Evolutionary conservation across 2,888 invertebrate species (phyloP), one percentile per base, ranked within the genome.

Genomic region (Zhuqinia jingwanae): DNA sequence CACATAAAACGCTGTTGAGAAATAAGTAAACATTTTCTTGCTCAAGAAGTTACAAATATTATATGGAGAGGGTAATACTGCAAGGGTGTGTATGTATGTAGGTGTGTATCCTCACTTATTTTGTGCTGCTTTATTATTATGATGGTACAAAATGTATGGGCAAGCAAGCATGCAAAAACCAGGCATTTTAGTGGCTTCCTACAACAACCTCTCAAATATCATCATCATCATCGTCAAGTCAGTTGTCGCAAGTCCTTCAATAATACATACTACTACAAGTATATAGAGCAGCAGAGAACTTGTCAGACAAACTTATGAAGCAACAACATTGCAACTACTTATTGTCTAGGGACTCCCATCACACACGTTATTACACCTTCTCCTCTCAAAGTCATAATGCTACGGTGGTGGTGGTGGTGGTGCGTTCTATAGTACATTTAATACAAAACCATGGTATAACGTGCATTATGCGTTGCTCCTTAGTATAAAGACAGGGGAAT

Each of bases 101-200:
- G n/a, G n/a, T n/a, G n/a, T 36, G n/a, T n/a, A 50, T 13, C 50
- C 13, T 13, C 42, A 68, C 22, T n/a, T 47, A 47, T n/a, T 25
- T 70, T 22, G 36, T 68, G 17, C 20, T 20, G 27, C 15, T 27
- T 27, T 30, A 75, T 17, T 50, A 75, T 75, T 22, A 53, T 63
- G 36, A n/a, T 20, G n/a, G 45, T 68, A 42, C 6, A 68, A 68
- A 65, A 36, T 36, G 36, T 36, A 36, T 36, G 36, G 50, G n/a
- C 5, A 15, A 50, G 15, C 8, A 56, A 27, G 60, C 45, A 50
- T n/a, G 36, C 36, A 36, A 36, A 36, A 75, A 27, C 82, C 63
- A 47, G 75, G 75, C 65, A 53, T 77, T 83, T 83, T 77, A 77
- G 83, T 77, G 83, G 76, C 83, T 83, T 83, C 83, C 77, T 77